Base-by-base conservation (phyloP, 1,140 invertebrate genomes). In the Zaprionus ghesquierei region DNA sequence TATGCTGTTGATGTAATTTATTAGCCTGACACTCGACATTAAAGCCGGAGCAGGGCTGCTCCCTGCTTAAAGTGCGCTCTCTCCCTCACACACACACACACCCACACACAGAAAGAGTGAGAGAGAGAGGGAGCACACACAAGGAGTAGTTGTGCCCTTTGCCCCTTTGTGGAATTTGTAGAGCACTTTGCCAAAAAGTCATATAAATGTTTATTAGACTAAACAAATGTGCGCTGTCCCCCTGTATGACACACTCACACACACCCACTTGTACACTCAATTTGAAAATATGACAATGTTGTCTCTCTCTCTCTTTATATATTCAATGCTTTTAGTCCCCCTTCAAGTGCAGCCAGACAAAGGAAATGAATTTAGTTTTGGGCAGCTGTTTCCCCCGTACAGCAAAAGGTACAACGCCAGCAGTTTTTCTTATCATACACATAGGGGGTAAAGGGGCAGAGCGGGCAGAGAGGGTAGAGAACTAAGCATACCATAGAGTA, bases 271-370 rank as follows among this genome's bases (percentile, higher is more conserved):
- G 68, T 76, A 70, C 69, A 87, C 76, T 75, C 84, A 79, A 87
- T 87, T 87, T 87, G 84, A 89, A 87, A 87, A 87, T 87, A 87
- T 87, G 77, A 84, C 84, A 87, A 82, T 87, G 84, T 71, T 79
- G 76, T 86, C 84, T 82, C 63, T 62, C 69, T 79, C 73, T 86
- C 84, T 82, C 63, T 62, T 80, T 71, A 82, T 58, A 87, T 89
- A 87, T 87, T 87, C 84, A 87, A 84, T 87, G 84, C 84, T 89
- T 87, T 89, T 84, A 89, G 53, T 79, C 63, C 70, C 64, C 49
- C 15, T 38, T 59, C 69, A 63, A 62, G 46, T 53, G 55, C 50
- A 50, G 50, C 71, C 66, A 46, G 59, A 75, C 76, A 79, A 76
- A 71, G 80, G 51, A 71, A 63, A 69, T 73, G 72, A 71, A 63